Conservation (phyloP, 2,113 vertebrate genomes). For the Triplophysa rosa region DNA sequence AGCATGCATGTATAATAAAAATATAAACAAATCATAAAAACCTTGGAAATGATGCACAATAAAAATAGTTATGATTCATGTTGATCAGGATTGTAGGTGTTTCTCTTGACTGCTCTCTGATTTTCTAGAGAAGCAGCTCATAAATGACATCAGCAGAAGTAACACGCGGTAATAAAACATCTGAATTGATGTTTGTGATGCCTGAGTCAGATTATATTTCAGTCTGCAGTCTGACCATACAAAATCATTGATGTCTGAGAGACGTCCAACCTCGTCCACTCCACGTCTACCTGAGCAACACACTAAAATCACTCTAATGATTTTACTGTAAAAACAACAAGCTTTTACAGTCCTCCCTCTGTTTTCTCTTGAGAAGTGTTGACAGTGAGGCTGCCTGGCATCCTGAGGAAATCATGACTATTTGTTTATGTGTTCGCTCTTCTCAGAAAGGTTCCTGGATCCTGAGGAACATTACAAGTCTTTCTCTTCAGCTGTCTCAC, state of each 20-base stretch:
- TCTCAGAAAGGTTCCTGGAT: background rate
- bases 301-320: background rate
- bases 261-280: background rate
- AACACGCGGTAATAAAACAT: background rate
- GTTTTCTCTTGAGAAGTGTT: background rate
- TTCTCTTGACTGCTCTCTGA: background rate
- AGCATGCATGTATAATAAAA: no score
- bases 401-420: background rate
- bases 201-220: slow-evolving; percentile 13
- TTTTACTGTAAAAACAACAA: background rate
- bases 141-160: background rate
- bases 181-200: background rate
- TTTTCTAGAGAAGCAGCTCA: background rate
- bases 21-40: no score
- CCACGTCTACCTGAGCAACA: background rate
- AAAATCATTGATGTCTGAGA: slow-evolving; percentile 18
- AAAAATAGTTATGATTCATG: background rate
- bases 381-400: background rate
- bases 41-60: no score
- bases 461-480: background rate
- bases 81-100: background rate
- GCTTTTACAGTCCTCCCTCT: background rate
- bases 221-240: background rate
- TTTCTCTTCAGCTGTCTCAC: background rate
- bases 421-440: background rate